Percentiles rank a stretch among this genome's conserved stretches.
phyloP scores from a whole-genome alignment of 2,797 vertebrate species.

The Thamnophis elegans region DNA sequence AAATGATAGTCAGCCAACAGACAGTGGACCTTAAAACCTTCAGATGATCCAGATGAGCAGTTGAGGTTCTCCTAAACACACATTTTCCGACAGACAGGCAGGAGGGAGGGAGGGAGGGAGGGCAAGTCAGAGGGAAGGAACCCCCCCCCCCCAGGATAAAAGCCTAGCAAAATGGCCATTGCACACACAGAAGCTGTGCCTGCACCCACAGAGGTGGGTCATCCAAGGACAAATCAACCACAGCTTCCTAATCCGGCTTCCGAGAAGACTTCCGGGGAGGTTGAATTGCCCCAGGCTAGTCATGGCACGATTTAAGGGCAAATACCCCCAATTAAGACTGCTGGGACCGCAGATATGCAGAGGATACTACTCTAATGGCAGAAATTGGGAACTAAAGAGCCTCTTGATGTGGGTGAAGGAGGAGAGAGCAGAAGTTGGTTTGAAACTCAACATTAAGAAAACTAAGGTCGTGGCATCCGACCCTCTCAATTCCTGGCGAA shows the following conservation, averaged over 20 bases:
- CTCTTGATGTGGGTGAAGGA: too few species aligned
- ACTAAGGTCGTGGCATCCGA: too few species aligned
- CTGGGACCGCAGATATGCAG: too few species aligned
- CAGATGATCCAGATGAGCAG: not conserved
- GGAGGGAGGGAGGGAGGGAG: not conserved
- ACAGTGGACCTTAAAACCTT: not conserved
- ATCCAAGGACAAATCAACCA: not conserved
- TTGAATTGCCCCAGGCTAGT: too few species aligned
- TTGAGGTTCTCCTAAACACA: not conserved
- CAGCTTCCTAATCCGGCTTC: not conserved
- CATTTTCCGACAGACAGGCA: not conserved
- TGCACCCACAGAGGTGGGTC: not conserved
- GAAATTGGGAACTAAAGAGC: too few species aligned
- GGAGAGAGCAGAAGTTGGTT: too few species aligned
- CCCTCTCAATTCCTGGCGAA: too few species aligned
- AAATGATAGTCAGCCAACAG: not conserved
- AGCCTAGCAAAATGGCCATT: not conserved
- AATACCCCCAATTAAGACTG: not conserved
- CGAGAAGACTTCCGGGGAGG: not conserved
- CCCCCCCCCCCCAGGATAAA: not conserved
- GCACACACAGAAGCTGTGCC: not conserved
- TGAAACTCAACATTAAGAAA: too few species aligned
- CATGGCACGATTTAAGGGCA: not conserved
- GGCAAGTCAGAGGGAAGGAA: not conserved
- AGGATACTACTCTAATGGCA: too few species aligned